Conservation (phyloP, 2,888 invertebrate species). For the Ornithoptera alexandrae region DNA sequence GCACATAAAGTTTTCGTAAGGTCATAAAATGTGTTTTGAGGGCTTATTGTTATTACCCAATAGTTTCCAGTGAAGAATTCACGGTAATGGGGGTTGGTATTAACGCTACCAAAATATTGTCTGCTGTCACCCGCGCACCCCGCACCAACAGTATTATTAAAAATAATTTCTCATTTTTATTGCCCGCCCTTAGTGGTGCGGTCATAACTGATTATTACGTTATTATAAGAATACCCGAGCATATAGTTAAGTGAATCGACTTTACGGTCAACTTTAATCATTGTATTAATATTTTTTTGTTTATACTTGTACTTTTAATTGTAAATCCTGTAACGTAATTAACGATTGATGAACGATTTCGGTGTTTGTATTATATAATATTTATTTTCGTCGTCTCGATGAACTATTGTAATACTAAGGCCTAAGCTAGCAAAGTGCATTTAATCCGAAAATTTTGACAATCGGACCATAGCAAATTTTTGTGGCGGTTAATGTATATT, state of each 20-base stretch:
- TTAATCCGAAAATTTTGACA: too few species aligned
- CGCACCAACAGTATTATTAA: slow-evolving; percentile 69
- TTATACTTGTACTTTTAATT: too few species aligned
- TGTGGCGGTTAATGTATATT: too few species aligned
- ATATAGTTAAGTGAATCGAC: not conserved
- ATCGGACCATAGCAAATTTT: too few species aligned
- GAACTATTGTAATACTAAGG: too few species aligned
- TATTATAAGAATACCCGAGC: slow-evolving; percentile 36
- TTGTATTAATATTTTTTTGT: too few species aligned
- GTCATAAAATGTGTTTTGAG: slow-evolving; percentile 65
- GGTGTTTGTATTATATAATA: too few species aligned
- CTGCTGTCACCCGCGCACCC: slow-evolving; percentile 49
- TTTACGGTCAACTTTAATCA: too few species aligned
- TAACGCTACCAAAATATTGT: slow-evolving; percentile 65
- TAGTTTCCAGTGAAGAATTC: slow-evolving; percentile 62
- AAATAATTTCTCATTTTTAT: slow-evolving; percentile 81
- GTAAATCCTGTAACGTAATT: too few species aligned
- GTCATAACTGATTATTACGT: slow-evolving; percentile 59
- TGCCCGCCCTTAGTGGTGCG: slow-evolving; percentile 55
- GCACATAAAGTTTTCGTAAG: slow-evolving; percentile 54
- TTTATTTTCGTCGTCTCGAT: too few species aligned
- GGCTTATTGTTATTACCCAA: slow-evolving; percentile 63
- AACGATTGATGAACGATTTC: too few species aligned
- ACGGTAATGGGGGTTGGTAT: slow-evolving; percentile 61
- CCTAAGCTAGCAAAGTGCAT: too few species aligned